phyloP scores from a whole-genome alignment of 1,140 invertebrate genomes.

The Drosophila azteca region DNA sequence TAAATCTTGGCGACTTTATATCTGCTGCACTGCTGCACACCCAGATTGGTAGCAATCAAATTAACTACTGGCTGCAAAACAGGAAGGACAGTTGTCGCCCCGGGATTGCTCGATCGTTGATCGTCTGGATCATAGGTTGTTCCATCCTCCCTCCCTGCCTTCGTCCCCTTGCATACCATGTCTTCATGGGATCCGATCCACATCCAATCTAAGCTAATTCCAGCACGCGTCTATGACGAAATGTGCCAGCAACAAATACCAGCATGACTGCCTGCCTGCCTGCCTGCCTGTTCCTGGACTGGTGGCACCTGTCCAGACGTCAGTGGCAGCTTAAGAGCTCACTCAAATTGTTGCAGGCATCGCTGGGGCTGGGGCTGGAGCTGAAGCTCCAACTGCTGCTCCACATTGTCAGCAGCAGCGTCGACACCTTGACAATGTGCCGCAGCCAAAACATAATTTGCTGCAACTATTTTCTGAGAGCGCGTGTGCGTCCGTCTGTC shows the following conservation, averaged over 20 bases:
- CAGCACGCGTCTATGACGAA: conserved; percentile 67
- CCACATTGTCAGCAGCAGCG: conserved; percentile 54
- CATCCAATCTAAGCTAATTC: conserved; percentile 42
- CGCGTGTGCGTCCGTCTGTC: conserved; percentile 23
- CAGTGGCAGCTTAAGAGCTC: conserved; percentile 66
- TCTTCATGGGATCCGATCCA: too few species aligned
- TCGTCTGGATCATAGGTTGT: conserved; percentile 3
- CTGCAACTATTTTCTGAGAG: conserved; percentile 46
- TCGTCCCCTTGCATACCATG: conserved; percentile 12
- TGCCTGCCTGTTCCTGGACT: conserved; percentile 1
- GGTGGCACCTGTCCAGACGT: conserved; percentile 68
- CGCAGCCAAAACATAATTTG: conserved; percentile 64
- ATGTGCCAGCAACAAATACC: conserved; percentile 43
- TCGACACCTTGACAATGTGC: conserved; percentile 56
- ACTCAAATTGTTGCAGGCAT: conserved; percentile 21
- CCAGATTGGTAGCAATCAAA: conserved; percentile 58
- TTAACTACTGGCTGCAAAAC: conserved; percentile 34
- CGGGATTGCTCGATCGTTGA: conserved; percentile 7
- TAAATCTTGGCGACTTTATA: conserved; percentile 64
- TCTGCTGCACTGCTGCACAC: conserved; percentile 36
- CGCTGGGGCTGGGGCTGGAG: neutral
- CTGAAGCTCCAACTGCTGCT: conserved; percentile 20
- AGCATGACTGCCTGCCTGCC: conserved; percentile 12
- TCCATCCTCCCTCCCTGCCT: neutral
- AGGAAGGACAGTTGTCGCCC: conserved; percentile 22